Conservation (phyloP, 2,888 invertebrate species). For the Cephonodes hylas region DNA sequence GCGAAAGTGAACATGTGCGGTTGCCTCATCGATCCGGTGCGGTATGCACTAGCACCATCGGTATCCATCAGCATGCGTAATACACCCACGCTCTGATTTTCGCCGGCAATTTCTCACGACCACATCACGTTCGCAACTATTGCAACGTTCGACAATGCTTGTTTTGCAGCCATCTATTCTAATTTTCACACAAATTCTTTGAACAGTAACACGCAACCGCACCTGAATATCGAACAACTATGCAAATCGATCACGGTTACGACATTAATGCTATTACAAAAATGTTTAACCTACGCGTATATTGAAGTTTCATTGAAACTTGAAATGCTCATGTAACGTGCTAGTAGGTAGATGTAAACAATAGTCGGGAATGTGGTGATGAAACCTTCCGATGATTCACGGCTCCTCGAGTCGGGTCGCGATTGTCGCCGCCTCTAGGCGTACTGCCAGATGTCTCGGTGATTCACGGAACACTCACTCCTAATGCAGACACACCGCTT, state of each 20-base stretch:
- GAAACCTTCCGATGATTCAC: constrained; percentile 66
- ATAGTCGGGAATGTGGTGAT: constrained; percentile 52
- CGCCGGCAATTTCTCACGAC: constrained; percentile 66
- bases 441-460: constrained; percentile 63
- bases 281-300: constrained; percentile 31
- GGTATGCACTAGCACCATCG: constrained; percentile 53
- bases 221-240: constrained; percentile 46
- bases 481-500: constrained; percentile 44
- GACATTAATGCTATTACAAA: constrained; percentile 37
- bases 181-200: constrained; percentile 63
- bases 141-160: constrained; percentile 53
- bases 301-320: constrained; percentile 38
- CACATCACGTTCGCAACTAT: constrained; percentile 56
- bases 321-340: constrained; percentile 38
- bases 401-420: constrained; percentile 45
- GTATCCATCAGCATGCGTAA: constrained; percentile 56
- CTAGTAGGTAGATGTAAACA: constrained; percentile 31
- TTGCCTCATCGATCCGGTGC: constrained; percentile 61
- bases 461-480: constrained; percentile 64
- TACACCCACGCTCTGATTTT: constrained; percentile 76
- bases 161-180: constrained; percentile 50
- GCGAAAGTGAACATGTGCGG: constrained; percentile 62
- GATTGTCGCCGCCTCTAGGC: constrained; percentile 48
- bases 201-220: constrained; percentile 36
- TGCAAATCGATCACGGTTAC: constrained; percentile 55